phyloP scores from a whole-genome alignment of 2,888 invertebrate genomes.

The Epinotia bilunana region DNA sequence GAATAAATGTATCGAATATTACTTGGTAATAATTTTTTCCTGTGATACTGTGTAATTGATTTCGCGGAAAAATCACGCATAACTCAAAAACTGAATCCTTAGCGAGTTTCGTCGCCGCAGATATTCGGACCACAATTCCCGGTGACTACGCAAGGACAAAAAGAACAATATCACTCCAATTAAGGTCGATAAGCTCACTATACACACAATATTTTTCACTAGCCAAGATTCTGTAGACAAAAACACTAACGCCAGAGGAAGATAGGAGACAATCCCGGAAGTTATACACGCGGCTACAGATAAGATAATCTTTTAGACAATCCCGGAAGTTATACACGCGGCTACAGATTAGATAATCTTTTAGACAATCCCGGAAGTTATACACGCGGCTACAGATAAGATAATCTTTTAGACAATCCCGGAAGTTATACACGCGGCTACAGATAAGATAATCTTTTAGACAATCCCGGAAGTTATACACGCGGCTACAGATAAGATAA shows the following conservation, averaged over 20 bases:
- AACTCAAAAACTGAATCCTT: neutral
- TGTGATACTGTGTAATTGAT: no score
- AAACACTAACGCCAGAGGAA: conserved; percentile 8
- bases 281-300: conserved; percentile 11
- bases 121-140: conserved; percentile 12
- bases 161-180: conserved; percentile 13
- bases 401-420: no score
- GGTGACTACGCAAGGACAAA: conserved; percentile 16
- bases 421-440: no score
- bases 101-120: neutral
- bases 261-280: conserved; percentile 10
- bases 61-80: neutral
- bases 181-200: conserved; percentile 17
- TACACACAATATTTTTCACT: conserved; percentile 9
- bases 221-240: neutral
- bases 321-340: no score
- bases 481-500: conserved; percentile 10
- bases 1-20: no score
- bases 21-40: no score
- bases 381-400: conserved; percentile 10
- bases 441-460: no score
- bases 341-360: no score
- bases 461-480: conserved; percentile 12
- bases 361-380: conserved; percentile 12
- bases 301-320: no score